phyloP scores from a whole-genome alignment of 1,140 invertebrate species.

The Drosophila funebris region DNA sequence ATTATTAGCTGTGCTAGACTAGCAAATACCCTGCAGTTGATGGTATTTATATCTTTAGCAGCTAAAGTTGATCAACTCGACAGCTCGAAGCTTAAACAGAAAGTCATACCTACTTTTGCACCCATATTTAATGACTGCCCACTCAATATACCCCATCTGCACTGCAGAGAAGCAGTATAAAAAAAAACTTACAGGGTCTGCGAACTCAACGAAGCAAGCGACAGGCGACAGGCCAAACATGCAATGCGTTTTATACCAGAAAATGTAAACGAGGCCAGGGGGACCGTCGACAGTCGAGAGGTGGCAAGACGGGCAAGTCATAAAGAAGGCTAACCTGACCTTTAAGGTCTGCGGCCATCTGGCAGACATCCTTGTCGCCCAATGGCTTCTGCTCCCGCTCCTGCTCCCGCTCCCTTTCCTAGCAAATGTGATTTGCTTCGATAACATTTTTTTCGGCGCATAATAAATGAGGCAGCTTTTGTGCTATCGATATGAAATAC shows the following conservation, averaged over 20 bases:
- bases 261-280: conserved; percentile 11
- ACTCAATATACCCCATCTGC: not conserved
- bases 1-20: not conserved
- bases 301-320: conserved; percentile 1
- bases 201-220: conserved; percentile 60
- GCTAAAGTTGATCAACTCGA: too few relatives aligned
- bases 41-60: too few relatives aligned
- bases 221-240: conserved; percentile 66
- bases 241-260: conserved; percentile 60
- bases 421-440: conserved; percentile 38
- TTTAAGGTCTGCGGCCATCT: conserved; percentile 42
- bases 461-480: conserved; percentile 66
- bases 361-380: conserved; percentile 9
- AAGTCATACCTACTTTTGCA: not conserved
- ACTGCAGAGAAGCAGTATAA: not conserved
- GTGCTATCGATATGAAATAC: conserved; percentile 67
- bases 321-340: conserved; percentile 65
- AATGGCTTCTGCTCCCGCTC: conserved; percentile 3
- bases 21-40: not conserved
- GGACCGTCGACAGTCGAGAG: not conserved
- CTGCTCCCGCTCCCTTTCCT: not conserved
- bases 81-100: too few relatives aligned
- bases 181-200: conserved; percentile 29
- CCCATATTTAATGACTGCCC: not conserved
- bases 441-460: conserved; percentile 51